Base-by-base conservation (phyloP, 2,888 invertebrate species). In the Desoria tigrina region DNA sequence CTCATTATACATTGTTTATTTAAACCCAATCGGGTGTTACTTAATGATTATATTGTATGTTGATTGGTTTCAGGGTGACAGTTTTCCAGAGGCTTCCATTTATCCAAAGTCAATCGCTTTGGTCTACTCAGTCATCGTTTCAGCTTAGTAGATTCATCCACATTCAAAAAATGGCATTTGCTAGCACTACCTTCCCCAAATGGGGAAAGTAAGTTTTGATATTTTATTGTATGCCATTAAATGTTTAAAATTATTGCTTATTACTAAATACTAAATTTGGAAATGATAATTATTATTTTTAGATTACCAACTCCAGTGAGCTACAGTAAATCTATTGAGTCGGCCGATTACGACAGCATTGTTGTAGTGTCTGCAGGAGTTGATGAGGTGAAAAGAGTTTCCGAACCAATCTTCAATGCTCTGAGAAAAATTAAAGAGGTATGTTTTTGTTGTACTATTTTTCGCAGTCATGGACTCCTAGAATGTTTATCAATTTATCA, bases 261-360 rank as follows among this genome's bases (percentile, higher is more conserved):
- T n/a, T n/a, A n/a, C n/a, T n/a, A n/a, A n/a, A n/a, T n/a, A 6
- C 26, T 7, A 24, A 24, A 6, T 24, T 21, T 53, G 9, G 4
- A 6, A 53, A 11, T 39, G 39, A n/a, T n/a, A n/a, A n/a, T n/a
- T 55, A 4, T 24, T 55, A 32, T 6, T 16, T 2, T 4, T 42
- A 64, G 67, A 18, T 53, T 57, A 11, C 61, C 67, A n/a, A 62
- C 63, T 42, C 70, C 67, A 1, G 39, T 70, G 27, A 45, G 54
- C 2, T 32, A 24, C 49, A 28, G 53, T 45, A 6, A n/a, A 2
- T 42, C 56, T 18, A 16, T 77, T 23, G 67, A 74, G 3, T 67
- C 55, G 57, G 21, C 65, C 1, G 77, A 76, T 51, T 81, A 77
- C 77, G 81, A 82, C 77, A 78, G 78, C 37, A 79, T 82, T 55